Base-by-base conservation (phyloP, 2,888 invertebrate species). In the Crocallis elinguaria region DNA sequence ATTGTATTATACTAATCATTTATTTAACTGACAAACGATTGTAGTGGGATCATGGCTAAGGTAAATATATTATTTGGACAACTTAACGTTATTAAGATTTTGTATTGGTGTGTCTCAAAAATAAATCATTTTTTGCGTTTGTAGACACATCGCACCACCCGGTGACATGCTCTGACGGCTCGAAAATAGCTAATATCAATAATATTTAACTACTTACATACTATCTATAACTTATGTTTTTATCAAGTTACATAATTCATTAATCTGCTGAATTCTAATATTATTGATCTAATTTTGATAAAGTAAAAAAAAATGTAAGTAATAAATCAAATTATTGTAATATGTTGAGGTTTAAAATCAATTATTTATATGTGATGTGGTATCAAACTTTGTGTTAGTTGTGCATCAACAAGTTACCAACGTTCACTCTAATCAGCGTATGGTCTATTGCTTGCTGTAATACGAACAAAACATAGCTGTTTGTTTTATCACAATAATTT, bases 41-140 rank as follows among this genome's bases (percentile, higher is more conserved):
- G 60, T 61, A 54, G 56, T 62, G 62, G 67, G 66, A 71, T 62
- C 57, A 88, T 89, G 89, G 88, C 90, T 6, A 88, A 89, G 90
- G 89, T 89, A 88, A 88, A 57, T 62, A 59, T 44, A 4, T 30
- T 41, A 33, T 27, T 11, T 25, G 36, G 13, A 51, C 57, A 53
- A 58, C 3, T 57, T 60, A 17, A 38, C 13, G 37, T 36, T 23
- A 16, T 35, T 16, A 35, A 14, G 12, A 48, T 51, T 42, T 36
- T 51, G 33, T 13, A 50, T 44, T 39, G 56, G 57, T 49, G 25
- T 51, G 25, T 62, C 60, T 35, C 35, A 21, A 41, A 49, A 55
- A 55, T 58, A 49, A 45, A 25, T 37, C 6, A 33, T 37, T 37
- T 67, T 70, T 70, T 71, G 62, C 67, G 64, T 66, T 54, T 42